Percentiles rank a stretch among this genome's conserved stretches.
phyloP scores from a whole-genome alignment of 2,113 vertebrate species.

The Suricata suricatta region DNA sequence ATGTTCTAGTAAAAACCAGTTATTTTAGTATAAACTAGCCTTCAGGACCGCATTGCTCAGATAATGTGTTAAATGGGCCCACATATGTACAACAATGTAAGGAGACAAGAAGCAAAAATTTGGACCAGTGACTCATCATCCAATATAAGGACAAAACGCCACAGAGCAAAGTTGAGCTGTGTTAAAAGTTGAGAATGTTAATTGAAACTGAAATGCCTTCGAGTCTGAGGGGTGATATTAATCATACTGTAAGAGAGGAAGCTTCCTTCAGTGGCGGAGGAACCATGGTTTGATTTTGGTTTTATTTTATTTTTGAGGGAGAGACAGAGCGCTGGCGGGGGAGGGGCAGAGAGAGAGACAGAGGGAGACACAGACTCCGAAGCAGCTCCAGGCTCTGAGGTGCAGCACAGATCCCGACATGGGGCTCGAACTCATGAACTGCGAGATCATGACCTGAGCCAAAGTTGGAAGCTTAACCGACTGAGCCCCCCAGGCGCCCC shows the following conservation, averaged over 20 bases:
- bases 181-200: background rate
- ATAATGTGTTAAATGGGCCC: background rate
- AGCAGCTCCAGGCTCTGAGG: too few relatives aligned
- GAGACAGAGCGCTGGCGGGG: too few relatives aligned
- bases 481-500: too few relatives aligned
- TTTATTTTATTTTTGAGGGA: too few relatives aligned
- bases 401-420: too few relatives aligned
- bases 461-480: too few relatives aligned
- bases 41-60: background rate
- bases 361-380: too few relatives aligned
- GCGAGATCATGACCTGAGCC: too few relatives aligned
- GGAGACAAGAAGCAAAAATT: background rate
- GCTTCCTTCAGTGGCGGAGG: background rate
- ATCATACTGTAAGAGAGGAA: background rate
- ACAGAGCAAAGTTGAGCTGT: background rate
- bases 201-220: background rate
- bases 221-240: background rate
- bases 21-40: background rate
- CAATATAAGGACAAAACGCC: background rate
- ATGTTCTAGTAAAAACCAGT: background rate
- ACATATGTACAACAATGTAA: background rate
- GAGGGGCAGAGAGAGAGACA: too few relatives aligned
- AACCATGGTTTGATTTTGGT: background rate
- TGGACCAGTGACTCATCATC: background rate
- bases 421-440: too few relatives aligned